Conservation (phyloP, 2,113 vertebrate species). For the Corythoichthys intestinalis region DNA sequence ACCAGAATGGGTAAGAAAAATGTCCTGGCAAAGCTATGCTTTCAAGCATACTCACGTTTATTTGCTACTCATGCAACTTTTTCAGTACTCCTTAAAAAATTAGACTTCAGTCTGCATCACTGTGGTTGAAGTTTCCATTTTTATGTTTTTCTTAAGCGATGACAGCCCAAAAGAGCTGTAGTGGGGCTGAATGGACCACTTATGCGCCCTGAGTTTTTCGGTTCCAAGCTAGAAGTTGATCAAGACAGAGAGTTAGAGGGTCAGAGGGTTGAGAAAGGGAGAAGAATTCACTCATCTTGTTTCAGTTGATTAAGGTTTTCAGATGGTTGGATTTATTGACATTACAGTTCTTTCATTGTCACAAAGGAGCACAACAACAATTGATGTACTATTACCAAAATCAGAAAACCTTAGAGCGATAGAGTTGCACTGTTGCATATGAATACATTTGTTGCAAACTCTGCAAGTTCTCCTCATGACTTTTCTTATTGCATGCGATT, state of each 20-base stretch:
- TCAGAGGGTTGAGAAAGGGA: neutral
- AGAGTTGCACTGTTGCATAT: neutral
- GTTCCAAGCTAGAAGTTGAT: slow-evolving; percentile 34
- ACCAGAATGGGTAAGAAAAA: neutral
- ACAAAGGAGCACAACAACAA: neutral
- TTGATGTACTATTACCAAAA: neutral
- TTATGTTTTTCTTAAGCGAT: slow-evolving; percentile 46
- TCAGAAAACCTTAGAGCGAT: neutral
- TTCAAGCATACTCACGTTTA: neutral
- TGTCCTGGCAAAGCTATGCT: neutral
- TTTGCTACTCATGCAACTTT: slow-evolving; percentile 9
- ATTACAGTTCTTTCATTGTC: neutral
- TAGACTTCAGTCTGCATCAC: slow-evolving; percentile 16
- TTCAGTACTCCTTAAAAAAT: slow-evolving; percentile 8
- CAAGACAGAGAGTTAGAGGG: slow-evolving; percentile 34
- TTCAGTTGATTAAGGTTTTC: neutral
- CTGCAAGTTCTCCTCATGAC: neutral
- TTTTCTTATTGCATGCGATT: slow-evolving; percentile 23
- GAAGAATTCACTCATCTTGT: neutral
- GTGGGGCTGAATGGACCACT: slow-evolving; percentile 34
- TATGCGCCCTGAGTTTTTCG: slow-evolving; percentile 18
- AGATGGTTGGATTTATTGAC: neutral
- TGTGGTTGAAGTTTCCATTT: slow-evolving; percentile 25
- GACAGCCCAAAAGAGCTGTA: slow-evolving; percentile 56
- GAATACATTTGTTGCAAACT: neutral